Conservation (phyloP, 2,888 invertebrate genomes). For the Galerucella calmariensis region DNA sequence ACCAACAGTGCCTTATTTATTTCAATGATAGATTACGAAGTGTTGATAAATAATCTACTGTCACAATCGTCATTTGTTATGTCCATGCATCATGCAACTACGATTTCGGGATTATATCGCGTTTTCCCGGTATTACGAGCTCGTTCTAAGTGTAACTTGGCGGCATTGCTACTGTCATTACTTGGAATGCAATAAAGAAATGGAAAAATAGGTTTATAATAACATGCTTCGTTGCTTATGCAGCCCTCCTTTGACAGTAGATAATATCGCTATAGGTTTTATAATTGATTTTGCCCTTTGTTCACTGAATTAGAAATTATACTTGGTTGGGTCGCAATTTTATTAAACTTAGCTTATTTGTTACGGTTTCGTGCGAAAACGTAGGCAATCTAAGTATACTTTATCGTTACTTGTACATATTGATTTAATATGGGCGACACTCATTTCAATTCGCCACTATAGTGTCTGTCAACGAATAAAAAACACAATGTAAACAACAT, state of each 20-base stretch:
- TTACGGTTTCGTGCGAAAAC: background rate
- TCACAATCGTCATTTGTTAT: constrained; percentile 52
- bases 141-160: background rate
- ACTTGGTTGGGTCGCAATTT: background rate
- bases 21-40: constrained; percentile 59
- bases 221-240: constrained; percentile 16
- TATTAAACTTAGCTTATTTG: background rate
- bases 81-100: constrained; percentile 52
- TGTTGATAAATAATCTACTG: constrained; percentile 40
- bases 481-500: no score
- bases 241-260: background rate
- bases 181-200: constrained; percentile 11
- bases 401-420: no score
- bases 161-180: constrained; percentile 18
- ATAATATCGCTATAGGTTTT: background rate
- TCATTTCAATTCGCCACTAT: no score
- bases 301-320: background rate
- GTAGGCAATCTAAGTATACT: no score
- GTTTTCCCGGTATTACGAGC: constrained; percentile 21
- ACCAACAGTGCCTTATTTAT: constrained; percentile 57
- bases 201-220: constrained; percentile 31
- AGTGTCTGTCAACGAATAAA: no score
- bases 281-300: constrained; percentile 10
- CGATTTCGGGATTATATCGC: constrained; percentile 32
- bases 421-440: no score